A percentile compares a stretch with the other conserved stretches of the same genome.
phyloP scores from a whole-genome alignment of 2,888 invertebrate genomes.

The Masnerella sp. region DNA sequence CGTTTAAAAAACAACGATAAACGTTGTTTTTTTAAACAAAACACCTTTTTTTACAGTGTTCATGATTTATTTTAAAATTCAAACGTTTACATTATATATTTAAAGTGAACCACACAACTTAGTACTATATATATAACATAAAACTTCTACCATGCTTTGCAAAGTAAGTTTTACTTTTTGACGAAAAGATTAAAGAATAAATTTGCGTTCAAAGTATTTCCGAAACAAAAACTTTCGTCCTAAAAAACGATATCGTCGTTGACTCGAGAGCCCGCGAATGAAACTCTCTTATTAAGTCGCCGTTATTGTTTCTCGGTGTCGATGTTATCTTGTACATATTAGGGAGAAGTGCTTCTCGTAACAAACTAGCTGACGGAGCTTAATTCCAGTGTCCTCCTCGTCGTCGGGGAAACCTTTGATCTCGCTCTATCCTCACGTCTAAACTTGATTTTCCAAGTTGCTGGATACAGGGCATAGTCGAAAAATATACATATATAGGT shows the following conservation, averaged over 20 bases:
- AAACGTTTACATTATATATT: too few relatives aligned
- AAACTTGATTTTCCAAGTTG: conserved; percentile 31
- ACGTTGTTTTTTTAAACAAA: too few relatives aligned
- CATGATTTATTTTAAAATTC: too few relatives aligned
- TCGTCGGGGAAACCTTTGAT: conserved; percentile 70
- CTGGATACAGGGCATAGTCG: conserved; percentile 1
- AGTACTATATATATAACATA: too few relatives aligned
- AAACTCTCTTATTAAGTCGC: conserved; percentile 41
- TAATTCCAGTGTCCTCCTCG: conserved; percentile 65
- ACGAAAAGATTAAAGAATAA: too few relatives aligned
- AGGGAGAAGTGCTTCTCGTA: conserved; percentile 48
- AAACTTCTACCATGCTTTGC: too few relatives aligned
- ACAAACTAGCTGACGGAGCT: conserved; percentile 73
- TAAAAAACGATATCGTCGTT: conserved; percentile 27
- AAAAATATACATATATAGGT: not conserved
- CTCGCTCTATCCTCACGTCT: conserved; percentile 62
- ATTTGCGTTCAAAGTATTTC: too few relatives aligned
- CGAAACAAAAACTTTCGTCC: conserved; percentile 36
- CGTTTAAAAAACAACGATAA: too few relatives aligned
- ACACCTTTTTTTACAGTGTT: too few relatives aligned
- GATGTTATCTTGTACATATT: conserved; percentile 52
- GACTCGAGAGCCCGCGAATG: conserved; percentile 16
- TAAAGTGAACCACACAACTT: too few relatives aligned
- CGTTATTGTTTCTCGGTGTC: conserved; percentile 55
- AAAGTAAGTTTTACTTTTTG: too few relatives aligned